Base-by-base conservation (phyloP, 1,140 invertebrate genomes). In the Drosophila orosa region DNA sequence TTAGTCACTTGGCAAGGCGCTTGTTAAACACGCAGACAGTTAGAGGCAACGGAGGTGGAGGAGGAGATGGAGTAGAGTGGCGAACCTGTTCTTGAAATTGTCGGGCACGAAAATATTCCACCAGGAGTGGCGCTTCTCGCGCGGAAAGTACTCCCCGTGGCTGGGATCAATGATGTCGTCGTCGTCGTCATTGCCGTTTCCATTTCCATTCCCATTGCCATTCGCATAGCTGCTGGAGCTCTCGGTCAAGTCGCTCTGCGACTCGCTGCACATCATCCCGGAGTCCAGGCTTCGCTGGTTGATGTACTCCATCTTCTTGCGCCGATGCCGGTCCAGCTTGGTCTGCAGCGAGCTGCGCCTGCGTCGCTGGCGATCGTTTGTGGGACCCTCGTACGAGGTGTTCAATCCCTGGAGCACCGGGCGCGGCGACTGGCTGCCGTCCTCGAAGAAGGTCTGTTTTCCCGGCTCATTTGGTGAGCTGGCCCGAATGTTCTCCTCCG, bases 71-170 rank as follows among this genome's bases (percentile, higher is more conserved):
- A 67, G 37, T 29, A 3, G 54, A 47, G 48, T 57, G 58, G 61
- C 84, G 76, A 90, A 94, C 95, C 95, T 95, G 92, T 93, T 93
- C 81, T 95, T 94, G 59, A 94, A 92, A 91, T 94, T 94, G 79
- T 96, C 95, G 57, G 95, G 95, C 8, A 96, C 95, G 78, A 97
- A 96, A 29, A 96, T 95, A 86, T 96, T 96, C 96, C 96, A 97
- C 96, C 96, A 97, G 13, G 96, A 97, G 10, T 95, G 94, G 62
- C 96, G 93, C 84, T 96, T 96, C 85, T 96, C 95, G 17, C 95
- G 93, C 4, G 93, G 92, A 78, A 94, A 93, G 15, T 91, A 90
- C 55, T 80, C 83, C 10, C 35, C 59, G 52, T 91, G 90, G 74
- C 74, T 82, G 54, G 90, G 85, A 85, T 91, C 85, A 19, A 90